Evolutionary conservation across 2,888 invertebrate species (phyloP).

Genomic region (Zygaena filipendulae): DNA sequence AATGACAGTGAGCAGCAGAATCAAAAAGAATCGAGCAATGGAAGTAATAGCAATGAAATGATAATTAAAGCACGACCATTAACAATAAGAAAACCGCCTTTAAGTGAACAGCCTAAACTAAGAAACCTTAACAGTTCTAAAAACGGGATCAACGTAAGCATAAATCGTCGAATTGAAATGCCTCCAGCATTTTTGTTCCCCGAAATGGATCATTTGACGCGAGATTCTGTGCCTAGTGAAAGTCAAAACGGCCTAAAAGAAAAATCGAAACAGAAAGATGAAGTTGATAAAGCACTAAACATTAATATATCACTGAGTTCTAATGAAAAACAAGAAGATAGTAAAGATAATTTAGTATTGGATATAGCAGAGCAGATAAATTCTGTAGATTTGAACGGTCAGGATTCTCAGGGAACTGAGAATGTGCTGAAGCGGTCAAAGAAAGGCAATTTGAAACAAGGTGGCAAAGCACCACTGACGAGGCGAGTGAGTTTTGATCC

Average conservation of each 20-base stretch:
- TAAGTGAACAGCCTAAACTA: slow-evolving; percentile 82
- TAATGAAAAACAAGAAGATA: slow-evolving; percentile 50
- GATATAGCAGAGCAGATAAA: slow-evolving; percentile 62
- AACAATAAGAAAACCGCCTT: slow-evolving; percentile 84
- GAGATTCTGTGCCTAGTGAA: slow-evolving; percentile 45
- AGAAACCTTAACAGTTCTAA: slow-evolving; percentile 68
- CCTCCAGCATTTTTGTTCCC: slow-evolving; percentile 85
- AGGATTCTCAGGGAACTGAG: slow-evolving; percentile 65
- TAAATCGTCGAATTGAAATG: slow-evolving; percentile 82
- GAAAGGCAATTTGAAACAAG: slow-evolving; percentile 84
- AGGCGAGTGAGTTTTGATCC: slow-evolving; percentile 97
- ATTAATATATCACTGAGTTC: slow-evolving; percentile 31
- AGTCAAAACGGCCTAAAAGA: slow-evolving; percentile 40
- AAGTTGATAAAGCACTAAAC: slow-evolving; percentile 48
- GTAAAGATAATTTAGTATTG: slow-evolving; percentile 44
- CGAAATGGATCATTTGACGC: slow-evolving; percentile 74
- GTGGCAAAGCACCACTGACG: slow-evolving; percentile 77
- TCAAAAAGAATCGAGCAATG: slow-evolving; percentile 56
- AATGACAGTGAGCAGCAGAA: slow-evolving; percentile 40
- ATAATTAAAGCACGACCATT: slow-evolving; percentile 84
- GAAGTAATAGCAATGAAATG: slow-evolving; percentile 46
- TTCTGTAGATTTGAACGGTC: slow-evolving; percentile 60
- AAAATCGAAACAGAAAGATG: slow-evolving; percentile 45
- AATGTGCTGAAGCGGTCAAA: slow-evolving; percentile 74
- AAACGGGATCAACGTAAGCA: slow-evolving; percentile 73